phyloP scores from a whole-genome alignment of 2,888 invertebrate genomes.

The Doris montereyensis region DNA sequence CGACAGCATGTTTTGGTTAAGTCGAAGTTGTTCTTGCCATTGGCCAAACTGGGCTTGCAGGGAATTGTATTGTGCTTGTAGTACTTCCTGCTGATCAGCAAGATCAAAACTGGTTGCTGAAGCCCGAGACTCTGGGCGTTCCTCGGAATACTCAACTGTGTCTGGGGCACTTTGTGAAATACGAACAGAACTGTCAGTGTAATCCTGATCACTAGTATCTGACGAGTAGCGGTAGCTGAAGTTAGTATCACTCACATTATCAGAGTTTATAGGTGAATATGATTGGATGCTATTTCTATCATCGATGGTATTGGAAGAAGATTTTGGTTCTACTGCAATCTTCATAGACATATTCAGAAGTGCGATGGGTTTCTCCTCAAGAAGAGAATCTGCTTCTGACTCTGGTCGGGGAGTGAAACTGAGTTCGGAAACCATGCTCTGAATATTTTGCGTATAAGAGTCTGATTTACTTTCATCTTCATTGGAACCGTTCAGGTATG shows the following conservation, averaged over 20 bases:
- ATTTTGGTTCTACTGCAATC: conserved; percentile 41
- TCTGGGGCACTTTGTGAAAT: background rate
- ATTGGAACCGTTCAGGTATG: no score
- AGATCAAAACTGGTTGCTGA: background rate
- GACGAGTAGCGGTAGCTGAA: background rate
- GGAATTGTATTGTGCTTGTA: conserved; percentile 59
- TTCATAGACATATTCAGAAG: conserved; percentile 56
- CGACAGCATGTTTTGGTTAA: conserved; percentile 64
- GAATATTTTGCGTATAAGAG: conserved; percentile 39
- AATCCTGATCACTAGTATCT: background rate
- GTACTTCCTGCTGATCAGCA: conserved; percentile 38
- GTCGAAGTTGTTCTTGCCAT: conserved; percentile 66
- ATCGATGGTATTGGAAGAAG: no score
- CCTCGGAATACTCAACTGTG: background rate
- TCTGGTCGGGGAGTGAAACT: conserved; percentile 57
- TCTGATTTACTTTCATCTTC: no score
- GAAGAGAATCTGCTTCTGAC: conserved; percentile 55
- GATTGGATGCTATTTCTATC: background rate
- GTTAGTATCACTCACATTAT: background rate
- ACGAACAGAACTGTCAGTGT: background rate
- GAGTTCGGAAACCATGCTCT: conserved; percentile 55
- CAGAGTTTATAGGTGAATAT: background rate
- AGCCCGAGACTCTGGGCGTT: background rate
- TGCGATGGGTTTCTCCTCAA: conserved; percentile 64
- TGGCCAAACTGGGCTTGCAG: conserved; percentile 62